Evolutionary conservation across 1,140 invertebrate genomes (phyloP).

Genomic region (Lepidotrigona ventralis): DNA sequence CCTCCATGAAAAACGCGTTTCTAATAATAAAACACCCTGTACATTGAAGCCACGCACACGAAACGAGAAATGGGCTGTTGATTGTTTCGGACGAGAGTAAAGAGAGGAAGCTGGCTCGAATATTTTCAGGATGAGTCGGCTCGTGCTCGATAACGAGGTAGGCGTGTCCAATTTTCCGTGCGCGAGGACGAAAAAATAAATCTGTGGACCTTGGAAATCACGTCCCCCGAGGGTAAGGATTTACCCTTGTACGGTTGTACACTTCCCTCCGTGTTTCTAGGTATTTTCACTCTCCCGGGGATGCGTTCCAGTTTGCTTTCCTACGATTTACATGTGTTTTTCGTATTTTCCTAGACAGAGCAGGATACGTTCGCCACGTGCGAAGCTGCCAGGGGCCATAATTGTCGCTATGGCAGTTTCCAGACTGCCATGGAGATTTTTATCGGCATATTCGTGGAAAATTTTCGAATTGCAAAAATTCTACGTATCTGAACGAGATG

Average conservation of each 20-base stretch:
- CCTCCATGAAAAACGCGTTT: no score
- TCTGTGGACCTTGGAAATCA: neutral
- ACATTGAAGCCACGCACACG: no score
- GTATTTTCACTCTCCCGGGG: neutral
- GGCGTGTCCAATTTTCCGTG: conserved; percentile 34
- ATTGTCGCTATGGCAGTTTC: no score
- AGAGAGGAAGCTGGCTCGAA: neutral
- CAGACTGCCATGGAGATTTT: no score
- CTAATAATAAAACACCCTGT: no score
- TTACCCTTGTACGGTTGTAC: neutral
- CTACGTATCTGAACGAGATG: no score
- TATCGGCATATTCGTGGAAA: no score
- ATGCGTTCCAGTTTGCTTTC: neutral
- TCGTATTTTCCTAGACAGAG: neutral
- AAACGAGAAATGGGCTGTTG: no score
- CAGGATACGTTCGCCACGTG: no score
- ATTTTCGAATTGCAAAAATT: no score
- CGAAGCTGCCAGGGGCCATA: no score
- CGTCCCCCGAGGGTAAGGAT: neutral
- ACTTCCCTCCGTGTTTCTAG: neutral
- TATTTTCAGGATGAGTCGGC: neutral
- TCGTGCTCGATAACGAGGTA: conserved; percentile 35
- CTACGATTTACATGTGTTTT: conserved; percentile 9
- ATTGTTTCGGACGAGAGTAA: no score
- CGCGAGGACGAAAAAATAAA: neutral